Evolutionary conservation across 2,113 vertebrate species (phyloP), one percentile per base, ranked within the genome.

Genomic region (Coturnix japonica): DNA sequence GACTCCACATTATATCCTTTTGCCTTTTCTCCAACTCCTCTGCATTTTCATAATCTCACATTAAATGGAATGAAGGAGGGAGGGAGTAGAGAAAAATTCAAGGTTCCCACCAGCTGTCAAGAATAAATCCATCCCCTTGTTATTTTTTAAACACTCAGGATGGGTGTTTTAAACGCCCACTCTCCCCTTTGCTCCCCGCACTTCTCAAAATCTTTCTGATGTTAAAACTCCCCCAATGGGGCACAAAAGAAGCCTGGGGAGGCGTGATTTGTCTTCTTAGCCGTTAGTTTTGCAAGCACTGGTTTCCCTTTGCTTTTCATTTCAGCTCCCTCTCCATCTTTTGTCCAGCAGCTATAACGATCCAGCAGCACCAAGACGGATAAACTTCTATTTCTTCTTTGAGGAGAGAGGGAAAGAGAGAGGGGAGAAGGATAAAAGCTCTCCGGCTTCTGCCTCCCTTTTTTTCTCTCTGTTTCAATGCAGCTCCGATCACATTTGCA

Each of bases 31-130:
- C 94, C 95, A 93, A 97, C 96, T 97, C 96, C 97, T 96, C 97
- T 97, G 97, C 97, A 87, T 96, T 98, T 97, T 97, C 97, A 97
- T 93, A 95, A 96, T 88, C 96, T 97, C 96, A 92, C 89, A 95
- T 96, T 96, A 95, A 96, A 96, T 35, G 87, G 95, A 94, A 94
- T 51, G 87, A 93, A 93, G 49, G 85, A 92, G 81, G 70, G 80
- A 92, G 93, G 91, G 82, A 95, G 82, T 30, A 92, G 86, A 89
- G 70, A 93, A 95, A 94, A 94, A 96, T 59, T 86, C 96, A 95
- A 95, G 96, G 96, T 97, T 97, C 96, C 96, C 91, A 92, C 94
- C 96, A 96, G 96, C 97, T 97, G 96, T 96, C 97, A 93, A 87
- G 79, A 96, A 96, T 81, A 96, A 95, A 96, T 92, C 93, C 95